Base-by-base conservation (phyloP, 2,797 vertebrate species). In the Cryptoblepharus egeriae region DNA sequence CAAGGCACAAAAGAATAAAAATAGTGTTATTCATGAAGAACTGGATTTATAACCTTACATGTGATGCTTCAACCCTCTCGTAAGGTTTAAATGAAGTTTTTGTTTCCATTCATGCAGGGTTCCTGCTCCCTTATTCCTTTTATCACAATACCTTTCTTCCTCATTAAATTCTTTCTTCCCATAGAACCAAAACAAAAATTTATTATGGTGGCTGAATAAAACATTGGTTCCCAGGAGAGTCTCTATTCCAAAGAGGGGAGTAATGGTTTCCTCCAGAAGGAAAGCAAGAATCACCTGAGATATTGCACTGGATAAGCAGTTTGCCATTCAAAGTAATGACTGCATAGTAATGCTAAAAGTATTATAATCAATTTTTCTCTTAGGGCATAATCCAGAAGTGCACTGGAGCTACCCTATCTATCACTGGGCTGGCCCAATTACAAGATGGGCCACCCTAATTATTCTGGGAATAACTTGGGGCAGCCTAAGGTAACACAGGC, bases 151-250 rank as follows among this genome's bases (percentile, higher is more conserved):
- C 69, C 64, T 88, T 79, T 81, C 70, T 28, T 39, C 37, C 78
- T 60, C 55, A 84, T 91, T 81, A 84, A 83, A 83, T 84, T 85
- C 77, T 80, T 42, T 82, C 20, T 9, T 77, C 89, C 88, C 69
- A 86, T 88, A 88, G 69, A 80, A 39, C 32, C 11, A 52, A 24
- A 88, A 16, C 77, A 37, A 88, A 91, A 90, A 81, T 74, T 81
- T 45, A 88, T 90, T 88, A 85, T 89, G 86, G 88, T 87, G 83
- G 69, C 81, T 88, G 86, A 89, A 87, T 93, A 84, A 80, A 87
- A 81, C 85, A 86, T 75, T 85, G 60, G 63, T 80, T 91, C n/a
- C n/a, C n/a, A n/a, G n/a, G n/a, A n/a, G n/a, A n/a, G n/a, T n/a
- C n/a, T n/a, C 90, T 39, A 82, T 37, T 92, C 45, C 75, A 72